These are phyloP conservation scores for Trichonephila clavata DNA, from an alignment of 1,140 invertebrate species.

Conservation along the genomic window DNA sequence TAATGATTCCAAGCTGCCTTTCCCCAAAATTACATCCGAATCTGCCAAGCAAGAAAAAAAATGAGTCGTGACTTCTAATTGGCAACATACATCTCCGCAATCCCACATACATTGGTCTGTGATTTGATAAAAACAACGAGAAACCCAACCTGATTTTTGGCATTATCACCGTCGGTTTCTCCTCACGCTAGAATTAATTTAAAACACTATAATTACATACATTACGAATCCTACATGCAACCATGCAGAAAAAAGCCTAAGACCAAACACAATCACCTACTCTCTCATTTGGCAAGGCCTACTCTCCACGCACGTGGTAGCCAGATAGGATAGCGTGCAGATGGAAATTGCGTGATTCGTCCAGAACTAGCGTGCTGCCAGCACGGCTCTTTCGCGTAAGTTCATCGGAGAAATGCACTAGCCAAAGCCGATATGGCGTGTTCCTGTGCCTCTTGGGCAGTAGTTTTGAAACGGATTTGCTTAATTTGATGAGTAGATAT, in stretches of 20 bases:
- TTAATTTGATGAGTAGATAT: constrained; percentile 72
- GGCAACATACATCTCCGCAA: background rate
- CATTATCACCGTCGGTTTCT: background rate
- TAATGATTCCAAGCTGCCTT: too few species aligned
- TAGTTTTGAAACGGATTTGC: constrained; percentile 55
- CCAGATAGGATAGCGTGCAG: constrained; percentile 42
- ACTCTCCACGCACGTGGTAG: constrained; percentile 2
- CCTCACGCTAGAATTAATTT: constrained; percentile 62
- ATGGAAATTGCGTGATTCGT: constrained; percentile 20
- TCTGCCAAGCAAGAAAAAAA: too few species aligned
- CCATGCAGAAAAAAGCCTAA: background rate
- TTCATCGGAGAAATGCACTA: constrained; percentile 39
- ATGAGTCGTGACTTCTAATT: background rate
- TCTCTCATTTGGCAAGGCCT: constrained; percentile 2
- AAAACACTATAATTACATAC: constrained; percentile 36
- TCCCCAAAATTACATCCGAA: too few species aligned
- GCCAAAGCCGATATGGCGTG: constrained; percentile 65
- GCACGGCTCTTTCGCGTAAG: constrained; percentile 15
- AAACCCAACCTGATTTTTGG: background rate
- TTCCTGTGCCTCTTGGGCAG: constrained; percentile 15
- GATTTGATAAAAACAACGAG: background rate
- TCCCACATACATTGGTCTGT: background rate
- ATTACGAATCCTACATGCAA: constrained; percentile 31
- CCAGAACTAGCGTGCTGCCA: constrained; percentile 3
- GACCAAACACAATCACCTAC: constrained; percentile 22